These are phyloP conservation scores for Asteroscopus sphinx DNA, from an alignment of 2,888 invertebrate species.

Conservation along the genomic window DNA sequence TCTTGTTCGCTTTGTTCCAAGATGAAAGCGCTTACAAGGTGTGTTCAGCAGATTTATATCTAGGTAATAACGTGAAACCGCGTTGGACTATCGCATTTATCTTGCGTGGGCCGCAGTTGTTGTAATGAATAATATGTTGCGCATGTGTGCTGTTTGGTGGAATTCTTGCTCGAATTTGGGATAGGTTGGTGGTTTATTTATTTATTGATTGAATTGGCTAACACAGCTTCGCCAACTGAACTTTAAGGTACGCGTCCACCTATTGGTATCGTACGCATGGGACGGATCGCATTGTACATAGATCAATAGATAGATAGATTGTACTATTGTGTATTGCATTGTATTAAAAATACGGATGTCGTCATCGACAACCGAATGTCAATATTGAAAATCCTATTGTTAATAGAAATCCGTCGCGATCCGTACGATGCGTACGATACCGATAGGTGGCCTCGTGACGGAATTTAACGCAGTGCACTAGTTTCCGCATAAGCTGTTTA, in stretches of 20 bases:
- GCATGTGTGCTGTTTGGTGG: slow-evolving; percentile 15
- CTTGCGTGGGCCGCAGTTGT: slow-evolving; percentile 38
- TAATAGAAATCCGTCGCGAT: too few relatives aligned
- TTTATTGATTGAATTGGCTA: slow-evolving; percentile 25
- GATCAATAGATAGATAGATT: too few relatives aligned
- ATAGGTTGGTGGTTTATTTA: slow-evolving; percentile 7
- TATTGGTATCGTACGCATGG: too few relatives aligned
- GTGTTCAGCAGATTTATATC: slow-evolving; percentile 46
- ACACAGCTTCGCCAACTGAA: background rate
- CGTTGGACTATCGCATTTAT: slow-evolving; percentile 47
- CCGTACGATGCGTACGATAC: too few relatives aligned
- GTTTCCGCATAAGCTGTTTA: too few relatives aligned
- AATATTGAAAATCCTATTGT: too few relatives aligned
- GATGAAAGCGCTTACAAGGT: slow-evolving; percentile 43
- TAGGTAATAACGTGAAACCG: slow-evolving; percentile 43
- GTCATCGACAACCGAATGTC: too few relatives aligned
- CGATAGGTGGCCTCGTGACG: too few relatives aligned
- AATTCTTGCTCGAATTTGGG: slow-evolving; percentile 19
- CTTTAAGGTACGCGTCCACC: too few relatives aligned
- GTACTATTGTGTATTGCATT: too few relatives aligned
- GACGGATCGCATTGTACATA: slow-evolving; percentile 24
- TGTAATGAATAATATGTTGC: slow-evolving; percentile 50
- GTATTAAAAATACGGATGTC: too few relatives aligned
- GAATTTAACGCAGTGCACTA: too few relatives aligned
- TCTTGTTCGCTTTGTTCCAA: slow-evolving; percentile 45